Base-by-base conservation (phyloP, 2,797 vertebrate genomes). In the Micropoecilia bifurca region DNA sequence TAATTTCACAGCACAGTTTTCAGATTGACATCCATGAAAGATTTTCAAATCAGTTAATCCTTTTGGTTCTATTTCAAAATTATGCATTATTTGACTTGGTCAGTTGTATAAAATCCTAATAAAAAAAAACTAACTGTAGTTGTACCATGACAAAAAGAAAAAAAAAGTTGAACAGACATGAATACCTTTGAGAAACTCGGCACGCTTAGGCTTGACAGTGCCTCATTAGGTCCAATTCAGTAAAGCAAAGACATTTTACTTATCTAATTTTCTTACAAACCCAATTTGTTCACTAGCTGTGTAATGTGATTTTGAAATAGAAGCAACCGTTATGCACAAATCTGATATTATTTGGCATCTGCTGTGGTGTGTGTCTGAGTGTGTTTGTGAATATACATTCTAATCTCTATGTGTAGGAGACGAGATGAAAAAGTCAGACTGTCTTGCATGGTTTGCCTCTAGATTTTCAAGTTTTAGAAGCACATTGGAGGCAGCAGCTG, bases 381-480 rank as follows among this genome's bases (percentile, higher is more conserved):
- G 75, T 47, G 13, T 53, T 48, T 69, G 4, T 75, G 14, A 46
- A 77, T 22, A 55, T 55, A 22, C 63, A 47, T 75, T 71, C 2
- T 61, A 25, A 74, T 76, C 10, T 50, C 14, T 50, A 63, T 43
- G 33, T 69, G 50, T 72, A n/a, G 13, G 3, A 71, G 41, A 79
- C 39, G 55, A 55, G 69, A 76, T 59, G 30, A 79, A 33, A 55
- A 48, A 53, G 48, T 75, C 71, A 79, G n/a, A 57, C 57, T 68
- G 71, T 87, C 74, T 81, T 1, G 0, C 36, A 41, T 74, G 59
- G 28, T 2, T 83, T 81, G 36, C 72, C 69, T 78, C 68, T 80
- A n/a, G 74, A 77, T 83, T 43, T 12, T 48, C 20, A 13, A 78
- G 71, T 22, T 68, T 48, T 46, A 30, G 36, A 82, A 80, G 57